Evolutionary conservation across 1,140 invertebrate species (phyloP), one percentile per base, ranked within the genome.

Genomic region (Brachionus plicatilis): DNA sequence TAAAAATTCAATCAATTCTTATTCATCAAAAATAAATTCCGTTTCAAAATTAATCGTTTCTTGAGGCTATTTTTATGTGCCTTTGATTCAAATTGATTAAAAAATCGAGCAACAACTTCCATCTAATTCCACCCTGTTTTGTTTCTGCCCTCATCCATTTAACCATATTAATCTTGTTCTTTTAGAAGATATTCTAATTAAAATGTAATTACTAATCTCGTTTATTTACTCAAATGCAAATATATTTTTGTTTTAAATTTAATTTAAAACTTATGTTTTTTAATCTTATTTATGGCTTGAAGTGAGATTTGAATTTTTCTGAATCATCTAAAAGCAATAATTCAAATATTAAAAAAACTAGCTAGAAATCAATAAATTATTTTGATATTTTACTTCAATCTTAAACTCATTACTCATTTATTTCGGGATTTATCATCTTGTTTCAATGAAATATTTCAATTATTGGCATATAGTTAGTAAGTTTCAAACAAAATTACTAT

Each of bases 381-480:
- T 60, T 60, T 60, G 53, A 60, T 60, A 60, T 60, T 60, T 60
- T 60, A 60, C 53, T 60, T 60, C 53, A 60, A 60, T 60, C 53
- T 60, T 60, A 60, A 60, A 60, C 53, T 60, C 53, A 60, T 60
- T 60, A 60, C 53, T 60, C 53, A 60, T 60, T 60, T 60, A 20
- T 17, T 60, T 60, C 53, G 53, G 53, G 17, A 60, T 60, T 60
- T 60, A 60, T 60, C 53, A 60, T 60, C 53, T 60, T 20, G 53
- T 60, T 24, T 20, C 7, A 60, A 60, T 60, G 53, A 60, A 60
- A 60, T 60, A 60, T 60, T 60, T 60, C 53, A 60, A 60, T 60
- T 9, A 20, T 20, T 60, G 53, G 53, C 53, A 60, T 60, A 20
- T 60, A 60, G 53, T 17, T 53, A 53, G 47, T 53, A 17, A 53